Evolutionary conservation across 2,888 invertebrate species (phyloP), one percentile per base, ranked within the genome.

Genomic region (Ashinkailepas kermadecensis): DNA sequence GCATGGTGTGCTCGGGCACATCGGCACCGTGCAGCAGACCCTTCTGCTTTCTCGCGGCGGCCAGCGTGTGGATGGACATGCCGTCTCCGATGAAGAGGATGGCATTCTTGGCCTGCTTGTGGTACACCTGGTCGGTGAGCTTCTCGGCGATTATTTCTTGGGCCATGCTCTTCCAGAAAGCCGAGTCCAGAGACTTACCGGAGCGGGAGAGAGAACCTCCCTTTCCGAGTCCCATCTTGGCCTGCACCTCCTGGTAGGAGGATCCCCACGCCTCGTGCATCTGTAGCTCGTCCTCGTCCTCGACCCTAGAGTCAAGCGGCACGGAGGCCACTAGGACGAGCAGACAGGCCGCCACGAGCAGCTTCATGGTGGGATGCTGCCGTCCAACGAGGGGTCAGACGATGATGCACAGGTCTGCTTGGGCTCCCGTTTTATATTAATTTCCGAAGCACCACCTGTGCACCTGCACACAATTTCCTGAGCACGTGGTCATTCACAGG

Each of bases 1-100:
- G 70, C 23, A 23, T 70, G 70, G 70, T 70, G 70, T 70, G 70
- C 70, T 70, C 70, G 25, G 70, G 25, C 23, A 70, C 70, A 15
- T 70, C 70, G 39, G n/a, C 70, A 12, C 70, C 70, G 39, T 10
- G 12, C 15, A 70, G 25, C 25, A 70, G 70, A 25, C 70, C 70
- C 70, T 70, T 70, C 23, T 23, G 70, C 70, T 70, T 70, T 13
- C 70, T 70, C 23, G 70, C 70, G 15, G 25, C 25, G 25, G 70
- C 70, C 70, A 70, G 70, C 23, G 70, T 70, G 15, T n/a, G 23
- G 39, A 70, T 70, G 25, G 70, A 70, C 70, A 70, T 70, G 23
- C 70, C 70, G 70, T 70, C 70, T 23, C 70, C 70, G 39, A 70
- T 70, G 25, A 70, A 70, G 70, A 70, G 70, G 7, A 70, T 23